phyloP scores from a whole-genome alignment of 2,888 invertebrate species.

The Trissoscelio sp. region DNA sequence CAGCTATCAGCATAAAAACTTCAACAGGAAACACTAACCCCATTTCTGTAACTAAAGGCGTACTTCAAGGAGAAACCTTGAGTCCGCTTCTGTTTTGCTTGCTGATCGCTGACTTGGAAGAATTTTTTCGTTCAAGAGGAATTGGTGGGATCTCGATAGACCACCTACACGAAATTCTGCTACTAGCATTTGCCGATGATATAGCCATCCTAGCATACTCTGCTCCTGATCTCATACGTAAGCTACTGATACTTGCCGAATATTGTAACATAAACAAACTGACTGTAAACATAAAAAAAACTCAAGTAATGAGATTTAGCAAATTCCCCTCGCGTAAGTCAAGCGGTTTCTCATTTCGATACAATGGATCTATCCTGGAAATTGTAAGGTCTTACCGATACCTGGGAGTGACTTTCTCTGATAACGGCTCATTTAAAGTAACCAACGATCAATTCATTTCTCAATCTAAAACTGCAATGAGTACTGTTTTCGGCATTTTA shows the following conservation, averaged over 20 bases:
- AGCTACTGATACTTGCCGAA: no score
- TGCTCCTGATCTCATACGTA: not conserved
- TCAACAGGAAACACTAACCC: not conserved
- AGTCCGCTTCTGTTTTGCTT: no score
- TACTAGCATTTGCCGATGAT: not conserved
- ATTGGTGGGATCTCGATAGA: not conserved
- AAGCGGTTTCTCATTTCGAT: not conserved
- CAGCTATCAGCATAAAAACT: not conserved
- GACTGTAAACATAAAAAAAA: not conserved
- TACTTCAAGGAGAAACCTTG: not conserved
- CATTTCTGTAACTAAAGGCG: not conserved
- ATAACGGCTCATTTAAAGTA: not conserved
- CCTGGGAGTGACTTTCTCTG: not conserved
- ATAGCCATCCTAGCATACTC: not conserved
- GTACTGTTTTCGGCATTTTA: not conserved
- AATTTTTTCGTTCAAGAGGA: not conserved
- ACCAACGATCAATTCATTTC: not conserved
- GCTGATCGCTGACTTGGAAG: not conserved
- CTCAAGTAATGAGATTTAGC: not conserved
- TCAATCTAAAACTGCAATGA: not conserved
- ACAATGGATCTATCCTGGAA: not conserved
- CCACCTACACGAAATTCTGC: not conserved
- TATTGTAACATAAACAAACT: not conserved
- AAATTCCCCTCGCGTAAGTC: not conserved
- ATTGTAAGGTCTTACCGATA: not conserved